A percentile compares a stretch with the other conserved stretches of the same genome.
phyloP scores from a whole-genome alignment of 1,140 invertebrate genomes.

The Protaetia brevitarsis region DNA sequence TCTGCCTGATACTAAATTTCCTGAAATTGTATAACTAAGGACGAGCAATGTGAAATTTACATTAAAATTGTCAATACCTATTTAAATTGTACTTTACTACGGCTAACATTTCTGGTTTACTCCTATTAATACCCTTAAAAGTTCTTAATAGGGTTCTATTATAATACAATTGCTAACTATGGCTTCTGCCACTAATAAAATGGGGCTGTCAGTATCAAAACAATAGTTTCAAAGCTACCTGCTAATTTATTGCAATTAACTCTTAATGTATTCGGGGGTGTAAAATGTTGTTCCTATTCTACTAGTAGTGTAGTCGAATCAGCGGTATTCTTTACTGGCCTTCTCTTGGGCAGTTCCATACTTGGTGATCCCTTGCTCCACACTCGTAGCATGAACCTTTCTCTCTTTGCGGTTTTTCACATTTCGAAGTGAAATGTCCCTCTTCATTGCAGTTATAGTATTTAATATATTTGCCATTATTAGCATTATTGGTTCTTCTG shows the following conservation, averaged over 20 bases:
- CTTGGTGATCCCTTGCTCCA: constrained; percentile 5
- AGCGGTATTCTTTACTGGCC: not conserved
- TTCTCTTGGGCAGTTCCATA: not conserved
- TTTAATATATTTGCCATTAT: not conserved
- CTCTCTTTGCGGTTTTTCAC: constrained; percentile 24
- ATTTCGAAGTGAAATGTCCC: not conserved
- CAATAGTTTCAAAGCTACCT: constrained; percentile 12
- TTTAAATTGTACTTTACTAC: not conserved
- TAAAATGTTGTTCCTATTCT: not conserved
- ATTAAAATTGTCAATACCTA: not conserved
- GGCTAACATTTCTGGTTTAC: not conserved
- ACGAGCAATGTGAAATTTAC: not conserved
- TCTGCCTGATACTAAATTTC: not conserved
- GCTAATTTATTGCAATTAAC: not conserved
- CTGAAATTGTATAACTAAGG: not conserved
- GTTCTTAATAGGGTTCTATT: constrained; percentile 9
- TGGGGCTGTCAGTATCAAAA: constrained; percentile 17
- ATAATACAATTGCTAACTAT: not conserved
- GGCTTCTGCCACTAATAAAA: constrained; percentile 16
- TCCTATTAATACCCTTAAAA: constrained; percentile 18
- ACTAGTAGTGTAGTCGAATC: not conserved
- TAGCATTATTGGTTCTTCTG: not conserved
- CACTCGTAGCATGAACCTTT: constrained; percentile 24
- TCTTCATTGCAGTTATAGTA: constrained; percentile 24
- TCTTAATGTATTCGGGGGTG: not conserved